Percentiles rank a stretch among this genome's conserved stretches.
These are phyloP conservation scores for Trididemnum nubilum DNA, from an alignment of 23 tunicate genomes.

Conservation along the genomic window DNA sequence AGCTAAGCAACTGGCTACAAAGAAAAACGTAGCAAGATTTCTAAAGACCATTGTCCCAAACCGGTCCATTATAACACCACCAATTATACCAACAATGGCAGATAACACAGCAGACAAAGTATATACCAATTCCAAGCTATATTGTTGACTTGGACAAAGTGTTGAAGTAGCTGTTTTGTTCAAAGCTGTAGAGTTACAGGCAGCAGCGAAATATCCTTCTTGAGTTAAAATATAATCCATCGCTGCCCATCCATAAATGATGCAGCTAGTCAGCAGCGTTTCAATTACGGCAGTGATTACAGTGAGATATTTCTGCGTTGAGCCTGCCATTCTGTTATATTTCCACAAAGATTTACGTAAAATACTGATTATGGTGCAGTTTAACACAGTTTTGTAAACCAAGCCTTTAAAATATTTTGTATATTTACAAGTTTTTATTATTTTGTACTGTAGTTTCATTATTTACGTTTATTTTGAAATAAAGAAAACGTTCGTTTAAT, in stretches of 20 bases:
- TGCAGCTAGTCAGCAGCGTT: background rate
- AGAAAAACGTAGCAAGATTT: background rate
- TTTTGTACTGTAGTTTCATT: too few relatives aligned
- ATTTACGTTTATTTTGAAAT: too few relatives aligned
- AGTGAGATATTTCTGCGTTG: background rate
- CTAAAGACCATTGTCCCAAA: conserved; percentile 5
- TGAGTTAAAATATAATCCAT: conserved; percentile 11
- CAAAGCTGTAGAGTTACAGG: background rate
- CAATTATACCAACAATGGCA: background rate
- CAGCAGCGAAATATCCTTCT: conserved; percentile 19
- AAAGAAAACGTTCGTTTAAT: too few relatives aligned
- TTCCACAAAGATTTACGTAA: too few relatives aligned
- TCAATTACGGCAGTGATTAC: conserved; percentile 3
- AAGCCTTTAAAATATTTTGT: too few relatives aligned
- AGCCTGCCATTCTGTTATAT: too few relatives aligned
- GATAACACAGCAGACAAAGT: background rate
- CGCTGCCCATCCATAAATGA: conserved; percentile 7
- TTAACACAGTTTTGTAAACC: too few relatives aligned
- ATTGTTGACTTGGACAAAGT: conserved; percentile 16
- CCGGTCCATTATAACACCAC: background rate
- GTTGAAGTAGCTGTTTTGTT: too few relatives aligned
- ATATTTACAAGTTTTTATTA: too few relatives aligned
- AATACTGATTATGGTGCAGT: too few relatives aligned
- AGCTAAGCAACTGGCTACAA: background rate
- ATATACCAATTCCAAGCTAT: background rate